A percentile compares a stretch with the other conserved stretches of the same genome.
phyloP scores from a whole-genome alignment of 2,888 invertebrate species.

The Thalpophila matura region DNA sequence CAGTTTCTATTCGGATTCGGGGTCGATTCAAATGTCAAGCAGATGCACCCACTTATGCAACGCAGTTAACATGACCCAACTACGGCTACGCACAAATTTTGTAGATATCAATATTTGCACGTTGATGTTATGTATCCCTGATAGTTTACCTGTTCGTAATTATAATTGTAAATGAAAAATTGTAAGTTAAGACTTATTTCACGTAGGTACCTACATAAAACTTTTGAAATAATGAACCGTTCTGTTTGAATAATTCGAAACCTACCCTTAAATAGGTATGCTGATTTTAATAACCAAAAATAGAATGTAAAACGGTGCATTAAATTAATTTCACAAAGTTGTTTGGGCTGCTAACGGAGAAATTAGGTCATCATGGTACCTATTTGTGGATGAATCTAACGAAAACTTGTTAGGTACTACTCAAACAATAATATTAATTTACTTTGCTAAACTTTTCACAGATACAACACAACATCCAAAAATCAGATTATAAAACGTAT shows the following conservation, averaged over 20 bases:
- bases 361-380: too few relatives aligned
- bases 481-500: conserved; percentile 10
- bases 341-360: too few relatives aligned
- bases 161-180: conserved; percentile 42
- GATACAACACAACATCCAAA: not conserved
- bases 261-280: not conserved
- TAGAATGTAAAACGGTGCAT: too few relatives aligned
- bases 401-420: too few relatives aligned
- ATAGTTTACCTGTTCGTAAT: conserved; percentile 12
- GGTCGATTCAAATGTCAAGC: conserved; percentile 91
- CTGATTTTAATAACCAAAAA: not conserved
- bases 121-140: conserved; percentile 10
- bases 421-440: too few relatives aligned
- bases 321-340: too few relatives aligned
- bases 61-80: conserved; percentile 79
- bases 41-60: conserved; percentile 90
- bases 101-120: conserved; percentile 59
- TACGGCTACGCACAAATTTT: conserved; percentile 70
- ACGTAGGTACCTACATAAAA: conserved; percentile 2
- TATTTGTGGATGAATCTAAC: too few relatives aligned
- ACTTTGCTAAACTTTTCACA: too few relatives aligned
- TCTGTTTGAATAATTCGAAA: not conserved
- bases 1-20: conserved; percentile 91
- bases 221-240: conserved; percentile 3
- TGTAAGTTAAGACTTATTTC: conserved; percentile 26